phyloP scores from a whole-genome alignment of 1,140 invertebrate genomes.

The Macrocentrus cingulum region DNA sequence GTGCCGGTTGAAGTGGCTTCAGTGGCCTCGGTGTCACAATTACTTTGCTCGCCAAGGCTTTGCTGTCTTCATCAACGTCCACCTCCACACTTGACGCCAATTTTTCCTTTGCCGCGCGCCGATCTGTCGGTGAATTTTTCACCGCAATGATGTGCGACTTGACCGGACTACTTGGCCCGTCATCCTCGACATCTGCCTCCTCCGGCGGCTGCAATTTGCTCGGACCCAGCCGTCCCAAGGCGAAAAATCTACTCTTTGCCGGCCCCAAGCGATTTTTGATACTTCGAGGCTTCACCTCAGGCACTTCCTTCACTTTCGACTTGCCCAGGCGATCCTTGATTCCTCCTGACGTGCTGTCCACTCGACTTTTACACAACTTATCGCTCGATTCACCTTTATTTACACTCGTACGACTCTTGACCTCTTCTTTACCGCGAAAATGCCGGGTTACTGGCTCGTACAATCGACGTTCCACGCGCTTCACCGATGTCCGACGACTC shows the following conservation, averaged over 20 bases:
- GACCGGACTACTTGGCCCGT: slow-evolving; percentile 42
- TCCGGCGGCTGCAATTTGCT: too few relatives aligned
- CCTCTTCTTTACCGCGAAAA: too few relatives aligned
- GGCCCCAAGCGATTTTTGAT: slow-evolving; percentile 56
- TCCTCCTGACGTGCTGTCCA: slow-evolving; percentile 30
- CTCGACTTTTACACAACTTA: slow-evolving; percentile 27
- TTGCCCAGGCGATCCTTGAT: slow-evolving; percentile 44
- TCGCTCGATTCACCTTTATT: background rate
- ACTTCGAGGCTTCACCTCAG: slow-evolving; percentile 46
- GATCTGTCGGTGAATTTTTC: slow-evolving; percentile 31
- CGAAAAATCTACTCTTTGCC: slow-evolving; percentile 50
- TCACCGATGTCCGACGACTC: slow-evolving; percentile 26
- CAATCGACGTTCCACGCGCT: slow-evolving; percentile 21
- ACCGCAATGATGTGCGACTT: slow-evolving; percentile 54
- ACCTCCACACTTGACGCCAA: slow-evolving; percentile 16
- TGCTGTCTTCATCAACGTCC: slow-evolving; percentile 37
- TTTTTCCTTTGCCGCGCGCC: slow-evolving; percentile 23
- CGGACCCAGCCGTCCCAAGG: slow-evolving; percentile 31
- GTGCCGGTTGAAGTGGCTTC: slow-evolving; percentile 51
- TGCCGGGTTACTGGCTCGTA: too few relatives aligned
- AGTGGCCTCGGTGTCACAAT: slow-evolving; percentile 55
- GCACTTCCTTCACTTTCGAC: slow-evolving; percentile 42
- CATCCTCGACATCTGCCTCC: slow-evolving; percentile 49
- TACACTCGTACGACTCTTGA: too few relatives aligned
- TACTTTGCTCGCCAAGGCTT: slow-evolving; percentile 49